Evolutionary conservation across 2,113 vertebrate genomes (phyloP), one percentile per base, ranked within the genome.

Genomic region (Calyptomena viridis): DNA sequence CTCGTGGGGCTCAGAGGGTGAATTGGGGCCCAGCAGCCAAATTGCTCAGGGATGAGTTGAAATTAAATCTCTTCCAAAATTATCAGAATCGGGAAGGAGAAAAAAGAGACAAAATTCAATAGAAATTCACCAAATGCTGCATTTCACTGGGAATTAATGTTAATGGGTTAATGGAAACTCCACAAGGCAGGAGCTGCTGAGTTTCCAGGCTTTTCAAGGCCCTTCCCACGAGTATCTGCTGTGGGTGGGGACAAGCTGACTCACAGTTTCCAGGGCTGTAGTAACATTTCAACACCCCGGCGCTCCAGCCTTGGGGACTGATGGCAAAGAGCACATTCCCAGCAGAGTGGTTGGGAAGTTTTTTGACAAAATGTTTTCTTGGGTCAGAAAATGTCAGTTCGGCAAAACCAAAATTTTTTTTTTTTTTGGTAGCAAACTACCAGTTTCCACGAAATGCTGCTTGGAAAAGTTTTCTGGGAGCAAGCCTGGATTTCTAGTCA

Each of bases 171-270:
- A 96, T 94, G 95, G 88, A n/a, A 93, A 62, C 94, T 86, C 46
- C 42, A 2, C 63, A 1, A 72, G 84, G 91, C 92, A 74, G 64
- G 81, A 90, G 89, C 91, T 68, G 74, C 77, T 35, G 96, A 55
- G 81, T 83, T 91, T 95, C 87, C 95, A 83, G 91, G 84, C 94
- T 95, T 69, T 49, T 58, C 91, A 76, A 87, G 95, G 95, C 94
- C 93, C 95, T 95, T 96, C 94, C 95, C 95, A 95, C 88, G 85
- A 92, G 90, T 71, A 94, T 91, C 94, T 94, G 76, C 95, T 88
- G 96, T 96, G 95, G 95, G 95, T 96, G 96, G 94, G 94, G 93
- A 96, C 42, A 89, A 93, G 96, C 94, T 97, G 95, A 96, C 94
- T 96, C 96, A 96, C 92, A 90, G 39, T 97, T 97, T 96, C 95